phyloP scores from a whole-genome alignment of 2,113 vertebrate species.

The Erinaceus europaeus region DNA sequence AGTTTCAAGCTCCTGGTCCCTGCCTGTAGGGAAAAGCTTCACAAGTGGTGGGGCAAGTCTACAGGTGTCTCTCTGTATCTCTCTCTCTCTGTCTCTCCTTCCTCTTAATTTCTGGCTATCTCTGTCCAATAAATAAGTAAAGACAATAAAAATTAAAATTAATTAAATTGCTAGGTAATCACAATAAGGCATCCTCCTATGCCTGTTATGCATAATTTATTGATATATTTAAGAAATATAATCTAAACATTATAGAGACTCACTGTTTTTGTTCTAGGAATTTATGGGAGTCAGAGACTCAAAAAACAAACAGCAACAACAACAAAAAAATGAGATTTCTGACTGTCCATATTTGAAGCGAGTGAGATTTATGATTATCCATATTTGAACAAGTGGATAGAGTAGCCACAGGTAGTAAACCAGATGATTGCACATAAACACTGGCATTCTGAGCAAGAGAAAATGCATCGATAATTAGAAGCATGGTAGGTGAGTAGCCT shows the following conservation, averaged over 20 bases:
- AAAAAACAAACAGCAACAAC: too few species aligned
- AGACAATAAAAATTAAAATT: constrained; percentile 58
- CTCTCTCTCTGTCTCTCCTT: too few species aligned
- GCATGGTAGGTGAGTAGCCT: constrained; percentile 8
- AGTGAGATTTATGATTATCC: neutral
- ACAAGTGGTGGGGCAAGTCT: too few species aligned
- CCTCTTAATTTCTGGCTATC: too few species aligned
- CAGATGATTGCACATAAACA: constrained; percentile 58
- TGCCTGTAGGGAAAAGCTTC: too few species aligned
- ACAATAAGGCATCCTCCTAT: constrained; percentile 51
- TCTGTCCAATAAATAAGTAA: constrained; percentile 45
- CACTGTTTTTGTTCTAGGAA: constrained; percentile 26
- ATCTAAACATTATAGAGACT: constrained; percentile 41
- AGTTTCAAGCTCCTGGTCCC: too few species aligned
- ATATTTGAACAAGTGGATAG: constrained; percentile 36
- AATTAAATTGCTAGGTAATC: constrained; percentile 54
- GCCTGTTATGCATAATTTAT: constrained; percentile 62
- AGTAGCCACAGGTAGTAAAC: constrained; percentile 59
- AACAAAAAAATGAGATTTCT: too few species aligned
- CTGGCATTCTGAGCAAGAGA: constrained; percentile 50
- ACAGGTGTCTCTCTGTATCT: too few species aligned
- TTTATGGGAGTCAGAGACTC: neutral
- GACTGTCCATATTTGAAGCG: too few species aligned
- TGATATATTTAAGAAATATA: constrained; percentile 53
- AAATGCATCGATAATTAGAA: constrained; percentile 65